phyloP scores from a whole-genome alignment of 2,797 vertebrate genomes.

The Clarias laeviceps region DNA sequence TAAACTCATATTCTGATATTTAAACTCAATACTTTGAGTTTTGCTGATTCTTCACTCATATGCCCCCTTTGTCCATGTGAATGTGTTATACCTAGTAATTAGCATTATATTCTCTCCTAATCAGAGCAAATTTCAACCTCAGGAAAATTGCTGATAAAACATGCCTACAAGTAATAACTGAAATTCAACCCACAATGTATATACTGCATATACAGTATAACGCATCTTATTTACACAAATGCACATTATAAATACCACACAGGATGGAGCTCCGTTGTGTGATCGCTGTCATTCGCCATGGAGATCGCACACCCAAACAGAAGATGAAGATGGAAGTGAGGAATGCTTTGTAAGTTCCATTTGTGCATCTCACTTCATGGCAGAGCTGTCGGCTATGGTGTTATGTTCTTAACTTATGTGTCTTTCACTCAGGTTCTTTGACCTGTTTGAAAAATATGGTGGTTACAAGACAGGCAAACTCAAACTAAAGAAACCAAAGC shows the following conservation, averaged over 20 bases:
- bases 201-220: background rate
- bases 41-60: background rate
- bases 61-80: background rate
- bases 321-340: slow-evolving; percentile 99
- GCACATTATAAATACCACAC: background rate
- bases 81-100: background rate
- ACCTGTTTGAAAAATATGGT: slow-evolving; percentile 91
- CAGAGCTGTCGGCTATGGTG: background rate
- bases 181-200: background rate
- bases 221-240: background rate
- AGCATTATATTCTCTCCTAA: background rate
- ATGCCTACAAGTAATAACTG: background rate
- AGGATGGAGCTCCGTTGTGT: slow-evolving; percentile 99
- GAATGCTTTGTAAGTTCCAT: slow-evolving; percentile 83
- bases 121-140: background rate
- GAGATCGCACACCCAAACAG: slow-evolving; percentile 97
- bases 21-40: too few relatives aligned
- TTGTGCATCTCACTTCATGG: background rate
- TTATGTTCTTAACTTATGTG: background rate
- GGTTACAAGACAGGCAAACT: slow-evolving; percentile 95
- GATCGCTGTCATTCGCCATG: slow-evolving; percentile 95
- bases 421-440: slow-evolving; percentile 84
- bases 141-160: background rate
- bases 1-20: background rate
- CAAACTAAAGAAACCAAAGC: slow-evolving; percentile 95